Base-by-base conservation (phyloP, 2,888 invertebrate genomes). In the Cryptocheilus praepositus region DNA sequence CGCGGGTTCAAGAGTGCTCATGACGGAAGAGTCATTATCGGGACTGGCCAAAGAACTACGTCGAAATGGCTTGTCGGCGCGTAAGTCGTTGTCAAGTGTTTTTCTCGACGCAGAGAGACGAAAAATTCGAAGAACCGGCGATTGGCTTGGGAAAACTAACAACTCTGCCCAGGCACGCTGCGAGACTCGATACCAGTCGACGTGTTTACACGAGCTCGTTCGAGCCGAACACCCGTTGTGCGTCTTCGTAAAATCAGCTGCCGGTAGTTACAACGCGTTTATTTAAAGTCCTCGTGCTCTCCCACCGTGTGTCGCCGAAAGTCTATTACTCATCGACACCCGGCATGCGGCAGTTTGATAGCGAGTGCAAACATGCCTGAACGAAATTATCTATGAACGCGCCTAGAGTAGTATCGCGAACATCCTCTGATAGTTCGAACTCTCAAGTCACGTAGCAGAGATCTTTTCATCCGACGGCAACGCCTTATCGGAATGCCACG, bases 151-250 rank as follows among this genome's bases (percentile, higher is more conserved):
- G 76, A 78, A 78, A 78, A 76, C 78, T 79, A 77, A 76, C 77
- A 81, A 81, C 70, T 77, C 77, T 83, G 74, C 68, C 81, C n/a
- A 82, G 79, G 82, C 76, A 76, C 79, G 83, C 84, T 83, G 78
- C 85, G 84, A 83, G 83, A 79, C 67, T 70, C 77, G 75, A 74
- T 77, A 77, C 75, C 78, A 76, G 77, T 80, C 61, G 73, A 68
- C 68, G 57, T 85, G 84, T 86, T 87, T 86, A 85, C 83, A 80
- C 79, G 78, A 80, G 77, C 81, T 81, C 80, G 64, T 67, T 70
- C 78, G 78, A 75, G 80, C 78, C 74, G 75, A 67, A 73, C 77
- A 70, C 71, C 36, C 67, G 67, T 66, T 71, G 36, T 11, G 36
- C 36, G 70, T 74, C 71, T 63, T 70, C 74, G 59, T 70, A 54